Evolutionary conservation across 2,797 vertebrate genomes (phyloP).

Genomic region (Serranus cabrilla): DNA sequence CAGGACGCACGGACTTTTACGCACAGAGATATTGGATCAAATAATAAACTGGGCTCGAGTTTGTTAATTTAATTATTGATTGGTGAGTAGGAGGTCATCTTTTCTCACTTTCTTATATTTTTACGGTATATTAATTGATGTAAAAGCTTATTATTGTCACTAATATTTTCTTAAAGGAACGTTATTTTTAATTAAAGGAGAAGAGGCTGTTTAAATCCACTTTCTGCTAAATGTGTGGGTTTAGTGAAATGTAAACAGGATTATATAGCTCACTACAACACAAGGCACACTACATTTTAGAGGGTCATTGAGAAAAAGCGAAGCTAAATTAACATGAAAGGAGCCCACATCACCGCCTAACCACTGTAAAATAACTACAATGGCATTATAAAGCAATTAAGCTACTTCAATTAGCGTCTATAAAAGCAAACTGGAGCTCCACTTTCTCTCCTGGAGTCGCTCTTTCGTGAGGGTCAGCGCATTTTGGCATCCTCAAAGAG

Average conservation of each 20-base stretch:
- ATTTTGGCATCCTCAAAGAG: constrained; percentile 69
- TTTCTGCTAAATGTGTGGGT: constrained; percentile 39
- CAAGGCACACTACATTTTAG: constrained; percentile 39
- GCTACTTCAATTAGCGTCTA: constrained; percentile 87
- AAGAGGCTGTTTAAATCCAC: constrained; percentile 32
- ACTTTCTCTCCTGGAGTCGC: constrained; percentile 72
- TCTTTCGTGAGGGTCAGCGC: constrained; percentile 76
- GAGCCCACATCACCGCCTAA: constrained; percentile 67
- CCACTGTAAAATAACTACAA: constrained; percentile 80
- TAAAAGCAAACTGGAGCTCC: constrained; percentile 79
- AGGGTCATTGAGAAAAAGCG: constrained; percentile 69
- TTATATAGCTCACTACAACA: constrained; percentile 24
- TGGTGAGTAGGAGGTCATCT: constrained; percentile 70
- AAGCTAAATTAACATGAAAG: constrained; percentile 84
- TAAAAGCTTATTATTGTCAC: not conserved
- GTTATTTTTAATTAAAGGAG: constrained; percentile 19
- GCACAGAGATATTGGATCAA: constrained; percentile 57
- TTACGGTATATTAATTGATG: constrained; percentile 26
- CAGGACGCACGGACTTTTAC: constrained; percentile 69
- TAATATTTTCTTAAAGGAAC: constrained; percentile 3
- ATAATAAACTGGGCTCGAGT: constrained; percentile 10
- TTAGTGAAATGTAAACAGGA: constrained; percentile 42
- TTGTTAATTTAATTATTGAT: constrained; percentile 39
- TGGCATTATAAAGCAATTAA: constrained; percentile 88
- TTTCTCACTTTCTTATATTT: constrained; percentile 15